Evolutionary conservation across 1,140 invertebrate genomes (phyloP).

Genomic region (Hormaphis cornu): DNA sequence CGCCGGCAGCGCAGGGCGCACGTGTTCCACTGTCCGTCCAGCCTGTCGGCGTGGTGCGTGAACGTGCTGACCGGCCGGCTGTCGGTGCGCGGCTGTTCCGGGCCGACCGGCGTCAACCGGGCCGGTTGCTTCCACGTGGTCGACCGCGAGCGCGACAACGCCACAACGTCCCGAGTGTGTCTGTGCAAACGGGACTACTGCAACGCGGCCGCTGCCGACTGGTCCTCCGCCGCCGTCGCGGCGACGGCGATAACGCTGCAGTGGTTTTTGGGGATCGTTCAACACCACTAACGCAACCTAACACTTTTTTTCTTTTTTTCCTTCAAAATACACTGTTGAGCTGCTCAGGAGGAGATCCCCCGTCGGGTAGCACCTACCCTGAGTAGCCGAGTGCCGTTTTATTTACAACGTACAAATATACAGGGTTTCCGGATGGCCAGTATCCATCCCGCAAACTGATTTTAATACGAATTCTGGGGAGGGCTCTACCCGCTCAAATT

Average conservation of each 20-base stretch:
- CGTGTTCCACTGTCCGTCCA: slow-evolving; percentile 25
- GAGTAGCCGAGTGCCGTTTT: too few species aligned
- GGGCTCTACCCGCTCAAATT: too few species aligned
- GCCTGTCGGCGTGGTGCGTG: slow-evolving; percentile 25
- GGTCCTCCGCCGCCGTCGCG: neutral
- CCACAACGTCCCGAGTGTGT: neutral
- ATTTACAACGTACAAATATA: too few species aligned
- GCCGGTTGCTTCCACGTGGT: slow-evolving; percentile 13
- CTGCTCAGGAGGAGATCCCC: too few species aligned
- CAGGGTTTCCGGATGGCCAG: too few species aligned
- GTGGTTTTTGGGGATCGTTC: neutral
- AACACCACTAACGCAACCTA: too few species aligned
- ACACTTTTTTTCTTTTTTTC: too few species aligned
- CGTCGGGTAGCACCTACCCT: too few species aligned
- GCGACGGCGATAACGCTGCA: neutral
- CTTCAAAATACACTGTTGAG: too few species aligned
- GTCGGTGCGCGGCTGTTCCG: slow-evolving; percentile 14
- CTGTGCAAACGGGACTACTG: neutral
- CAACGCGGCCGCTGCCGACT: neutral
- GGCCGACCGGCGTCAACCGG: slow-evolving; percentile 2
- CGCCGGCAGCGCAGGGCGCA: neutral
- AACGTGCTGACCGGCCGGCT: neutral
- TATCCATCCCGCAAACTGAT: too few species aligned
- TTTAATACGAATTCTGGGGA: too few species aligned
- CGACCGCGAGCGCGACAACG: neutral